Percentiles rank a stretch among this genome's conserved stretches.
Conservation (phyloP, 2,888 invertebrate genomes). For the Hartigia nigra region DNA sequence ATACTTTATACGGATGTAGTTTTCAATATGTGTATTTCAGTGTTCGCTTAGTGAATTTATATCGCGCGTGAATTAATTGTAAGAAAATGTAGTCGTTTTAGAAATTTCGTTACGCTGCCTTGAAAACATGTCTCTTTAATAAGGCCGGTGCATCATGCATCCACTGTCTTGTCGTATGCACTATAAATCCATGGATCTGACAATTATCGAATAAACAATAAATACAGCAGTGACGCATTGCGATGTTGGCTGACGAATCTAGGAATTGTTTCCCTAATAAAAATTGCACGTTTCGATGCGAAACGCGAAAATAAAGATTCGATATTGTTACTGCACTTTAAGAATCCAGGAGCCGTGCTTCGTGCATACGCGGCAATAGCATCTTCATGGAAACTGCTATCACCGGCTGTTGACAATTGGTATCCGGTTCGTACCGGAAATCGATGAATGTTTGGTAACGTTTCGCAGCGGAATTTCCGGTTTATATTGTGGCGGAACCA, state of each 20-base stretch:
- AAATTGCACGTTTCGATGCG: constrained; percentile 27
- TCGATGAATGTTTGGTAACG: neutral
- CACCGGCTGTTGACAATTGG: neutral
- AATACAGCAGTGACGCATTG: constrained; percentile 15
- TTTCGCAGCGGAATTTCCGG: neutral
- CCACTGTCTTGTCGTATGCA: neutral
- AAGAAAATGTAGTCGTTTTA: no score
- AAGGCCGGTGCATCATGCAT: neutral
- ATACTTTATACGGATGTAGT: neutral
- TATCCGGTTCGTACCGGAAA: neutral
- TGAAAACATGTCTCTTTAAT: neutral
- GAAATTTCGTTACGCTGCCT: neutral
- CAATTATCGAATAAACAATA: constrained; percentile 6
- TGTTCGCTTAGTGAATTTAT: neutral
- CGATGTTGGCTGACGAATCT: constrained; percentile 14
- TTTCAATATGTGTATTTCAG: neutral
- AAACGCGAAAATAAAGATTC: neutral
- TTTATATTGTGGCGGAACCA: neutral
- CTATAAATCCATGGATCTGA: neutral
- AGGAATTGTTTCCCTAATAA: constrained; percentile 28
- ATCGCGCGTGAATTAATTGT: neutral
- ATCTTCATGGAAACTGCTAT: neutral
- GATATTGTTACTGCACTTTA: neutral
- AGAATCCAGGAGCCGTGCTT: neutral
- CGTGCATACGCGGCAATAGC: neutral